Percentiles rank a stretch among this genome's conserved stretches.
Evolutionary conservation across 2,888 invertebrate species (phyloP).

Genomic region (Volucella inflata): DNA sequence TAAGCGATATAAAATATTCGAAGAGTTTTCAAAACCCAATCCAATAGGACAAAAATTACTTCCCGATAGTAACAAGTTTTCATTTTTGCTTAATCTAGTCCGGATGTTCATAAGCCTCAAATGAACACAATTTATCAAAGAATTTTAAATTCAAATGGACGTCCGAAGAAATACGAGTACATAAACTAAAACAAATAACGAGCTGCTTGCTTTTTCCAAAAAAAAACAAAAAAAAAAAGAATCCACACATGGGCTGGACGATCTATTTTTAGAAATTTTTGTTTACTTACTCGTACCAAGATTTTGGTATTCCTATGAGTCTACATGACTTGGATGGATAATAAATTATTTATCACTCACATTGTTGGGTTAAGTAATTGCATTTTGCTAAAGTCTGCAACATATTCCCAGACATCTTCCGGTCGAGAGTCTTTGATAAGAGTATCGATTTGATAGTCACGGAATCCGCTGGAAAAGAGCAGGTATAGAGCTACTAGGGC

Average conservation of each 20-base stretch:
- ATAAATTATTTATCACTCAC: conserved; percentile 84
- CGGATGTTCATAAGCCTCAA: conserved; percentile 23
- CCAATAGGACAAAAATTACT: too few species aligned
- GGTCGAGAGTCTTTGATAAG: conserved; percentile 86
- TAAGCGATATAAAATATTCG: too few species aligned
- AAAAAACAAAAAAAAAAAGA: conserved; percentile 29
- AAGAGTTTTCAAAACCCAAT: too few species aligned
- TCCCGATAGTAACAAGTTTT: not conserved
- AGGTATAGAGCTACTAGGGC: conserved; percentile 77
- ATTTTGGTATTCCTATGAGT: not conserved
- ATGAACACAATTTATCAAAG: conserved; percentile 40
- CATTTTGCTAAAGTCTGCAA: conserved; percentile 91
- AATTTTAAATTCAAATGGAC: not conserved
- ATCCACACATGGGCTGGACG: conserved; percentile 24
- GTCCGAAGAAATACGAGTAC: not conserved
- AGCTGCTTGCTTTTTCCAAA: not conserved
- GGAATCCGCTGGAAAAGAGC: conserved; percentile 80
- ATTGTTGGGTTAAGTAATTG: conserved; percentile 89
- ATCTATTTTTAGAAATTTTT: conserved; percentile 64
- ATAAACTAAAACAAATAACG: not conserved
- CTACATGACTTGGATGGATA: conserved; percentile 6
- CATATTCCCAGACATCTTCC: conserved; percentile 88
- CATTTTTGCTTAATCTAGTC: conserved; percentile 26
- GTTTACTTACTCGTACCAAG: conserved; percentile 49
- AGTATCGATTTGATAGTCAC: conserved; percentile 84